A percentile compares a stretch with the other conserved stretches of the same genome.
Evolutionary conservation across 1,140 invertebrate species (phyloP).

Genomic region (Dermatophagoides farinae): DNA sequence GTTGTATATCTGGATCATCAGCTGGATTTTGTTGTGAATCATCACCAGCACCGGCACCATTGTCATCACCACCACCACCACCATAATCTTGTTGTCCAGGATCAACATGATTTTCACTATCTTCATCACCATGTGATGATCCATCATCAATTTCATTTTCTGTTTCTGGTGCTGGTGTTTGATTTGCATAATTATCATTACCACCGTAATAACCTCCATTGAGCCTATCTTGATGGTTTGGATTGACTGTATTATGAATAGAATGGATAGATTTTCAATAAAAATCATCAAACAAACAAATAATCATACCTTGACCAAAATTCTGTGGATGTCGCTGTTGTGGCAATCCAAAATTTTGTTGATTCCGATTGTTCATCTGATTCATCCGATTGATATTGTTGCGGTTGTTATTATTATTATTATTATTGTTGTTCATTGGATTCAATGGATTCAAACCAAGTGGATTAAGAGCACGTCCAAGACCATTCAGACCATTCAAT

Average conservation of each 20-base stretch:
- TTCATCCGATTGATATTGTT: no score
- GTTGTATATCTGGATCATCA: conserved; percentile 10
- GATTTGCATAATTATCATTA: conserved; percentile 4
- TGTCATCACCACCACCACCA: background rate
- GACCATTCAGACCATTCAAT: background rate
- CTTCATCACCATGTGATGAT: background rate
- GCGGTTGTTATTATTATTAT: background rate
- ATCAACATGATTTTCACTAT: background rate
- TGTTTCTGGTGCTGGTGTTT: conserved; percentile 1
- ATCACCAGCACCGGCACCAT: background rate
- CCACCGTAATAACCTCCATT: conserved; percentile 4
- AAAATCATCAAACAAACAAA: background rate
- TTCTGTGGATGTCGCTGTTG: background rate
- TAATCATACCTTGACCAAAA: background rate
- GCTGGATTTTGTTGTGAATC: conserved; percentile 5
- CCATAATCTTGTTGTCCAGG: background rate
- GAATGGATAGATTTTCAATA: background rate
- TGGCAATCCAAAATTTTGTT: background rate
- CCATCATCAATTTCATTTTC: background rate
- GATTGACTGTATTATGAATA: background rate
- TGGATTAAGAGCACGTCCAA: background rate
- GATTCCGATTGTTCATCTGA: no score
- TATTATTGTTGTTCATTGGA: background rate
- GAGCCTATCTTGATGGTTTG: background rate
- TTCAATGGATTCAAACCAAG: background rate